Evolutionary conservation across 2,113 vertebrate genomes (phyloP).

Genomic region (Cottus gobio): DNA sequence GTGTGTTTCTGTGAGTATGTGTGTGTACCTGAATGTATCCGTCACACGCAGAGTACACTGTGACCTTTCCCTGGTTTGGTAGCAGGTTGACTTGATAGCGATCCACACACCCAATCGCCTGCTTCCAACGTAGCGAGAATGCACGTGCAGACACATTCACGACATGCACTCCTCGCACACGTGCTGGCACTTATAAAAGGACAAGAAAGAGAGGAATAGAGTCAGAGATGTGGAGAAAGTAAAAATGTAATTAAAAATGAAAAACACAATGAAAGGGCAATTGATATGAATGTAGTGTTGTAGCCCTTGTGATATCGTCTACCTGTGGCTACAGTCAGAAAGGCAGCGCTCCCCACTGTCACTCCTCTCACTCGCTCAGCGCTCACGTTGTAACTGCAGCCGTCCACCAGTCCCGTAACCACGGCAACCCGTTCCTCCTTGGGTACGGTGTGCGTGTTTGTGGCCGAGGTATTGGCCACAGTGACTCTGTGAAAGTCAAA

Average conservation of each 20-base stretch:
- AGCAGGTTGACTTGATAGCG: constrained; percentile 83
- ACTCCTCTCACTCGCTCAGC: constrained; percentile 80
- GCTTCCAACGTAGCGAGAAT: constrained; percentile 86
- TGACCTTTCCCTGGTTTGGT: constrained; percentile 84
- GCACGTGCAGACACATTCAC: constrained; percentile 78
- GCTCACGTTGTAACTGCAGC: constrained; percentile 86
- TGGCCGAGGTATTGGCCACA: constrained; percentile 80
- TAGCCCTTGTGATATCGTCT: constrained; percentile 27
- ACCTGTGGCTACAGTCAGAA: constrained; percentile 82
- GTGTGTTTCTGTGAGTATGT: background rate
- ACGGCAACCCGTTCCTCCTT: constrained; percentile 71
- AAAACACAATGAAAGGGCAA: background rate
- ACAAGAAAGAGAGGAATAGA: constrained; percentile 25
- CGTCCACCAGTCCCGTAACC: constrained; percentile 79
- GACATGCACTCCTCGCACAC: constrained; percentile 75
- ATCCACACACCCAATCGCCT: constrained; percentile 77
- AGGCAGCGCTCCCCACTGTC: constrained; percentile 74
- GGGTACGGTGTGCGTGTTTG: constrained; percentile 71
- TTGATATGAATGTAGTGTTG: background rate
- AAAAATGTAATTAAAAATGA: background rate
- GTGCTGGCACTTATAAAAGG: constrained; percentile 79
- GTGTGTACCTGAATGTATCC: constrained; percentile 68
- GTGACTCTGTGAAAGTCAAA: constrained; percentile 88
- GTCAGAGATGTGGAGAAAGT: constrained; percentile 23
- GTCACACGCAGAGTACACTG: constrained; percentile 77